Evolutionary conservation across 1,140 invertebrate genomes (phyloP).

Genomic region (Gerris buenoi): DNA sequence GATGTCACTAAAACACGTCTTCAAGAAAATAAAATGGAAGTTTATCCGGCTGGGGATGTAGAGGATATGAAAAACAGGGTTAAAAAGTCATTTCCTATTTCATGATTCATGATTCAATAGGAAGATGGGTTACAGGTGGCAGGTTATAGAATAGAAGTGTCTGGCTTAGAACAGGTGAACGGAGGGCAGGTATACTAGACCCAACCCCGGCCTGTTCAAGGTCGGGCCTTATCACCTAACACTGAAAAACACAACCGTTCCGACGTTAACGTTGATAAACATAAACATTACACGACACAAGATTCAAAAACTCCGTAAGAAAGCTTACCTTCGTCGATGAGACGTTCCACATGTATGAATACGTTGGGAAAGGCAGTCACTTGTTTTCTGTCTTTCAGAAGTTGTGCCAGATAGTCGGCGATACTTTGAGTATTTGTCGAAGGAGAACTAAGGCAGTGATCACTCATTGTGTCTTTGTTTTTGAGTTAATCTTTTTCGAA

Average conservation of each 20-base stretch:
- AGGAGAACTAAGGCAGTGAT: constrained; percentile 2
- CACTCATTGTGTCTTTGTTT: constrained; percentile 9
- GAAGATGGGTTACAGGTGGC: background rate
- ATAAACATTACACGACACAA: background rate
- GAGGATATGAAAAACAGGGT: too few relatives aligned
- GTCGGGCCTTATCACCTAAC: background rate
- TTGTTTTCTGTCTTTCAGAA: constrained; percentile 99
- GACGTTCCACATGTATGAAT: constrained; percentile 96
- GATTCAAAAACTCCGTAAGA: too few relatives aligned
- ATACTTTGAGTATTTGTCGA: constrained; percentile 62
- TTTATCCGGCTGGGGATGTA: too few relatives aligned
- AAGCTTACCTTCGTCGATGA: constrained; percentile 96
- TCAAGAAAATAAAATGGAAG: background rate
- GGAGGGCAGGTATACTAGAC: background rate
- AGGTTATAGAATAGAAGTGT: background rate
- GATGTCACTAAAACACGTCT: background rate
- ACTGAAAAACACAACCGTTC: background rate
- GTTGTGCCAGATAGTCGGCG: constrained; percentile 98
- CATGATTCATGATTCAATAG: background rate
- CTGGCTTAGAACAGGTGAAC: background rate
- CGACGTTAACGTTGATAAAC: background rate
- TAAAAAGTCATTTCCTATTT: too few relatives aligned
- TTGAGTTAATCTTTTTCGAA: background rate
- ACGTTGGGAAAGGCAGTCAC: constrained; percentile 97
- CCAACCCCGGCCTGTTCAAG: background rate